Evolutionary conservation across 2,888 invertebrate species (phyloP), one percentile per base, ranked within the genome.

Genomic region (Bruchidius siliquastri): DNA sequence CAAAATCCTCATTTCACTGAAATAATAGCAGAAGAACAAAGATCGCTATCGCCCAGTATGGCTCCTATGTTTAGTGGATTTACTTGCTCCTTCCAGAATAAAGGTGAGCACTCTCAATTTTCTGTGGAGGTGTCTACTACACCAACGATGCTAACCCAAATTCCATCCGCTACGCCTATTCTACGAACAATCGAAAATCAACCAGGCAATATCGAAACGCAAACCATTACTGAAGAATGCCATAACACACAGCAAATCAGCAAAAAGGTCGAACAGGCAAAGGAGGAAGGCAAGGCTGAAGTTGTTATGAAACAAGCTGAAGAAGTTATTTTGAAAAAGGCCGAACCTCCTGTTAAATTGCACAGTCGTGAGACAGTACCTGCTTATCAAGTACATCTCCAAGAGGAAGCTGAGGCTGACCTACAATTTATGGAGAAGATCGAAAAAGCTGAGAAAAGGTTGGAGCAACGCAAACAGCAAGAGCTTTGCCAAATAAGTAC

Each of bases 331-430:
- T 75, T 79, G 22, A 83, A 83, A 72, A 85, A 83, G 77, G 83
- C 85, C 3, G 49, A 80, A 21, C 82, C 79, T 22, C 77, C 80
- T 49, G 75, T 81, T 4, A 72, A 79, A 74, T 86, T 92, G 77
- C 91, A 91, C 74, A 90, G 89, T 85, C 89, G 91, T 21, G 90
- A 91, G 79, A 87, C 86, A 81, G 89, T 92, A 82, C 92, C 92
- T 10, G 87, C 89, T 74, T 92, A 92, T 83, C 92, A 92, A 85
- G 89, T 89, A 83, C 89, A 91, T 83, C 88, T 91, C 83, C 79
- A 81, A 22, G 82, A 83, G 22, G 79, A 78, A 67, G 83, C 80
- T 26, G 83, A 83, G 78, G 82, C 83, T 6, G 83, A 84, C 72
- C 74, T 84, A 30, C 68, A 76, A 67, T 72, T 82, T 32, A 79